A percentile compares a stretch with the other conserved stretches of the same genome.
phyloP scores from a whole-genome alignment of 2,888 invertebrate genomes.

The Apotomis turbidana region DNA sequence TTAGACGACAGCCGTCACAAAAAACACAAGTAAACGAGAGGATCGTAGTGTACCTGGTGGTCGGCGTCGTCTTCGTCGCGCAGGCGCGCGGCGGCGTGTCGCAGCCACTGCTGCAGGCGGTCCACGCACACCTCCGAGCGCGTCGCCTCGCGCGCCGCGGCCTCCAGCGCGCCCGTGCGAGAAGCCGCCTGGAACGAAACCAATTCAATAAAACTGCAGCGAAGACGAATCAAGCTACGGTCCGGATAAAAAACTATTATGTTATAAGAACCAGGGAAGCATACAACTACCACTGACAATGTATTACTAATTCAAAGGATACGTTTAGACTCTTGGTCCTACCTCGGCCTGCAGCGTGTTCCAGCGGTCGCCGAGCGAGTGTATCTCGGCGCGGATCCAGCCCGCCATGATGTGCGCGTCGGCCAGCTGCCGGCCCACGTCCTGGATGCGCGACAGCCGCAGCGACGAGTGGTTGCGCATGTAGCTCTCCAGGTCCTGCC shows the following conservation, averaged over 20 bases:
- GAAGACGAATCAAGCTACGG: not conserved
- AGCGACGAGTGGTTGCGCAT: constrained; percentile 89
- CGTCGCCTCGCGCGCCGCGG: constrained; percentile 90
- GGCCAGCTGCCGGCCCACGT: constrained; percentile 88
- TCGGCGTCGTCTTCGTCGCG: constrained; percentile 45
- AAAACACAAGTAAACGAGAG: no score
- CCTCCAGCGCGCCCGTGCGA: constrained; percentile 58
- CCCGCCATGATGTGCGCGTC: constrained; percentile 89
- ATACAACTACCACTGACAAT: no score
- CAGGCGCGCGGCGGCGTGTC: constrained; percentile 62
- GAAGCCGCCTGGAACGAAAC: constrained; percentile 47
- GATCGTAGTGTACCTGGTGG: constrained; percentile 15
- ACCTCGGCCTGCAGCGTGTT: constrained; percentile 88
- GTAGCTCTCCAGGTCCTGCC: constrained; percentile 92
- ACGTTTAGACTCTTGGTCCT: not conserved
- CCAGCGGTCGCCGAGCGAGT: constrained; percentile 86
- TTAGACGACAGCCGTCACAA: not conserved
- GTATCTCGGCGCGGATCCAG: constrained; percentile 87
- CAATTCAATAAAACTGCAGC: not conserved
- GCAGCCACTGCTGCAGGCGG: constrained; percentile 88
- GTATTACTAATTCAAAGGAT: no score
- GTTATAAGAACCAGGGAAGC: no score
- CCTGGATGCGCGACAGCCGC: constrained; percentile 89
- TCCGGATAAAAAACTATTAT: no score
- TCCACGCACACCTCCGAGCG: constrained; percentile 89